Evolutionary conservation across 2,888 invertebrate species (phyloP), one percentile per base, ranked within the genome.

Genomic region (Tribolium freemani): DNA sequence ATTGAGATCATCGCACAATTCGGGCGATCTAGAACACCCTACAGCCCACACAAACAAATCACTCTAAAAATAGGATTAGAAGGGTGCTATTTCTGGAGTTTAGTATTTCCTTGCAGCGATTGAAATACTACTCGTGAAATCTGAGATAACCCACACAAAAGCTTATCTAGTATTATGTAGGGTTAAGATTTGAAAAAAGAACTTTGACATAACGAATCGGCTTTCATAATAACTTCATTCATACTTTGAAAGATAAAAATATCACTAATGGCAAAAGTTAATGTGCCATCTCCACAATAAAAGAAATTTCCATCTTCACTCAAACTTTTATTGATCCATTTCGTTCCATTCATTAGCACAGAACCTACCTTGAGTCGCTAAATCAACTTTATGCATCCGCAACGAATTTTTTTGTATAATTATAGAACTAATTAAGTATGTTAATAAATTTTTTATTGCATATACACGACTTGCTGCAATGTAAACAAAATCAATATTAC

Each of bases 1-100:
- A 64, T 64, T 31, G 20, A 44, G 56, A 46, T 56, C 56, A 46
- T 45, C 45, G 56, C 21, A 60, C 60, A 63, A 63, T 48, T 63
- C 38, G 16, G 63, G 38, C 8, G 68, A 57, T 48, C 50, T 68
- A 26, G 50, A 57, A 44, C 57, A 57, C 68, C 68, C 63, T 26
- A 60, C 46, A 30, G 46, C 11, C 66, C 46, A 68, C 50, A 68
- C 57, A 68, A 57, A 68, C 68, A 68, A 68, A 68, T 48, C 57
- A 20, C 3, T 45, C 68, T 68, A 68, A 68, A 68, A 58, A 68
- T 68, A 68, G 21, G 31, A 31, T 50, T 38, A 21, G 58, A 31
- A 58, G 68, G 68, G 68, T 68, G 68, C 48, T 68, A 68, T 68
- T 68, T 68, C 57, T 53, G 54, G 58, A 68, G 68, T 50, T 68